Evolutionary conservation across 2,888 invertebrate species (phyloP).

Genomic region (Ellobium chinense): DNA sequence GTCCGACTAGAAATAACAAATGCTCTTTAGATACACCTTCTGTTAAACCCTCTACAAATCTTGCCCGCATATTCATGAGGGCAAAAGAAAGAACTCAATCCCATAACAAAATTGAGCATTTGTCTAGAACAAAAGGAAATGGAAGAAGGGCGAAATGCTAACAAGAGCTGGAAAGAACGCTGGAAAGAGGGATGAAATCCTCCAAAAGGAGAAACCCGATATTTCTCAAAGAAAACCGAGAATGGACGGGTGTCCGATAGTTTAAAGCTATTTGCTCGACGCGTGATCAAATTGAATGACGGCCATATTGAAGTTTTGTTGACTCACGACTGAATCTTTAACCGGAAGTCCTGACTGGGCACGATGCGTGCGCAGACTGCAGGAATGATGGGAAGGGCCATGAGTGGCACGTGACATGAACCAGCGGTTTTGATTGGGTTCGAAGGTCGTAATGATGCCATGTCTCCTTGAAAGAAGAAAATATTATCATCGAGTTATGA

Average conservation of each 20-base stretch:
- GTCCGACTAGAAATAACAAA: too few species aligned
- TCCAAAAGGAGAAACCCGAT: neutral
- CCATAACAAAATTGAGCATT: too few species aligned
- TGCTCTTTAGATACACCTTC: too few species aligned
- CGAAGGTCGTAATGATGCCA: conserved; percentile 7
- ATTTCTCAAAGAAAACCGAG: neutral
- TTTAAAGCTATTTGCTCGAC: neutral
- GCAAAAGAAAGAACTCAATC: too few species aligned
- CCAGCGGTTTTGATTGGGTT: conserved; percentile 11
- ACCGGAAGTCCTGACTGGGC: conserved; percentile 20
- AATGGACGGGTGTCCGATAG: neutral
- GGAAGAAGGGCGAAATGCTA: too few species aligned
- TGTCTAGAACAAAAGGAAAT: too few species aligned
- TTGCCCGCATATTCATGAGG: too few species aligned
- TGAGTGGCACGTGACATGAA: conserved; percentile 20
- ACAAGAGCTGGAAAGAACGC: neutral
- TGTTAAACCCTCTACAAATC: too few species aligned
- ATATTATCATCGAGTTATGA: neutral
- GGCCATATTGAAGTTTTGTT: conserved; percentile 32
- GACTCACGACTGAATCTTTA: conserved; percentile 3
- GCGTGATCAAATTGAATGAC: conserved; percentile 9
- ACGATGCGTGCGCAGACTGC: conserved; percentile 17
- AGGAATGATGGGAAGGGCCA: conserved; percentile 16
- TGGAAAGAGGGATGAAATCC: neutral
- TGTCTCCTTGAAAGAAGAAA: neutral